A percentile compares a stretch with the other conserved stretches of the same genome.
phyloP scores from a whole-genome alignment of 2,888 invertebrate genomes.

The Callyntrura sp. region DNA sequence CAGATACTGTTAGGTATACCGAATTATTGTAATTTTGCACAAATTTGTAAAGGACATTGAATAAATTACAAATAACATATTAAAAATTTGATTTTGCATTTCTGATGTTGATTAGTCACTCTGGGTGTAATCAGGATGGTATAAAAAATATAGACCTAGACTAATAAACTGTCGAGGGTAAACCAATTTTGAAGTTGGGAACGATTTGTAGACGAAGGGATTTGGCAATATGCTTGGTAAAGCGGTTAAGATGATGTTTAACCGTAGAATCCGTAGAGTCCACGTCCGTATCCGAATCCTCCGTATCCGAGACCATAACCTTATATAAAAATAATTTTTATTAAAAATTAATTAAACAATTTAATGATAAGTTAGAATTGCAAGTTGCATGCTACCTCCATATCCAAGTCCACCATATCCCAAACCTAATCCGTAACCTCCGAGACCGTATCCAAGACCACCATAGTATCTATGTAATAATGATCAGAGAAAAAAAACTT shows the following conservation, averaged over 20 bases:
- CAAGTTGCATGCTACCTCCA: conserved; percentile 42
- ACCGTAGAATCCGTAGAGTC: conserved; percentile 74
- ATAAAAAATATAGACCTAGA: conserved; percentile 38
- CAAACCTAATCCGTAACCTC: conserved; percentile 70
- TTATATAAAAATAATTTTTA: no score
- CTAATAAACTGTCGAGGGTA: conserved; percentile 28
- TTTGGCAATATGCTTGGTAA: conserved; percentile 64
- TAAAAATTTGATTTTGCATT: conserved; percentile 78
- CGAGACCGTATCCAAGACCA: conserved; percentile 18
- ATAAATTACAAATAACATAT: conserved; percentile 48
- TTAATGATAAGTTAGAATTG: not conserved
- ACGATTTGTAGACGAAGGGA: conserved; percentile 51
- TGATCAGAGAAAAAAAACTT: conserved; percentile 14
- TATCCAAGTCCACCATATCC: conserved; percentile 77
- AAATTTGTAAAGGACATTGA: conserved; percentile 4
- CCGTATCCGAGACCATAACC: conserved; percentile 69
- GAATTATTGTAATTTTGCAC: conserved; percentile 44
- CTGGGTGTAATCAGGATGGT: conserved; percentile 32
- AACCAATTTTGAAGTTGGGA: conserved; percentile 45
- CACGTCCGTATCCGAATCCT: conserved; percentile 41
- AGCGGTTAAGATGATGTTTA: conserved; percentile 56
- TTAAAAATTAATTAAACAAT: not conserved
- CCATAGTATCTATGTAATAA: not conserved
- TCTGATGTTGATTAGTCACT: conserved; percentile 70
- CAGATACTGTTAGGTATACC: conserved; percentile 58